These are phyloP conservation scores for Drosophila subobscura DNA, from an alignment of 1,140 invertebrate genomes.

Conservation along the genomic window DNA sequence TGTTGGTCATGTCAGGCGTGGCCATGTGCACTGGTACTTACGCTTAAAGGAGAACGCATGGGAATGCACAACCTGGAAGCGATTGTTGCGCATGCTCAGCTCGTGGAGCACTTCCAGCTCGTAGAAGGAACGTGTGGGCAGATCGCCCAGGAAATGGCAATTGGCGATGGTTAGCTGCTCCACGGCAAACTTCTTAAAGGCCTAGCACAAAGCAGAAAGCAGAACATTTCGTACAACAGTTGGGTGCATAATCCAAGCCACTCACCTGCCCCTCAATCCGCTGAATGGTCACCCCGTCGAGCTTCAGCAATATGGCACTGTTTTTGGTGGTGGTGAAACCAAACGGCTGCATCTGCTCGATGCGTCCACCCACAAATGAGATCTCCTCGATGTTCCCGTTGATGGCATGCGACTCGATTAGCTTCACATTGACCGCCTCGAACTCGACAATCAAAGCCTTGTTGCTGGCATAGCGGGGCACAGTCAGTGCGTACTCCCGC, in stretches of 20 bases:
- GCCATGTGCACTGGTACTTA: slow-evolving; percentile 41
- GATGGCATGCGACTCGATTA: slow-evolving; percentile 88
- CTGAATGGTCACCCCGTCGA: slow-evolving; percentile 83
- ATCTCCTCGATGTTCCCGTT: slow-evolving; percentile 89
- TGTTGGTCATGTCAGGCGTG: no score
- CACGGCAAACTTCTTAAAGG: slow-evolving; percentile 91
- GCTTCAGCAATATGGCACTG: slow-evolving; percentile 72
- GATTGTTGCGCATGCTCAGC: slow-evolving; percentile 87
- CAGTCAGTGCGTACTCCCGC: slow-evolving; percentile 66
- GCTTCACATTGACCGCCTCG: slow-evolving; percentile 84
- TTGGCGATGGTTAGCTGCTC: slow-evolving; percentile 86
- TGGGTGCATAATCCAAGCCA: no score
- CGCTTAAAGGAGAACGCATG: slow-evolving; percentile 85
- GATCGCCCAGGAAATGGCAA: slow-evolving; percentile 83
- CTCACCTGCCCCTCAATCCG: slow-evolving; percentile 86
- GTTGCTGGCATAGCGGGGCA: slow-evolving; percentile 69
- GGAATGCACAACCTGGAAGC: slow-evolving; percentile 84
- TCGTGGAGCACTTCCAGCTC: slow-evolving; percentile 88
- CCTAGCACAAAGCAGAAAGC: slow-evolving; percentile 52
- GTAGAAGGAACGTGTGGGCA: slow-evolving; percentile 89
- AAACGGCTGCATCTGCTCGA: slow-evolving; percentile 87
- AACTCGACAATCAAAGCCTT: slow-evolving; percentile 78
- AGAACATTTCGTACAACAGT: neutral
- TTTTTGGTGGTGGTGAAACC: slow-evolving; percentile 87
- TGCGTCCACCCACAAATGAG: slow-evolving; percentile 86